Percentiles rank a stretch among this genome's conserved stretches.
Evolutionary conservation across 1,140 invertebrate genomes (phyloP).

Genomic region (Chrysoperla carnea): DNA sequence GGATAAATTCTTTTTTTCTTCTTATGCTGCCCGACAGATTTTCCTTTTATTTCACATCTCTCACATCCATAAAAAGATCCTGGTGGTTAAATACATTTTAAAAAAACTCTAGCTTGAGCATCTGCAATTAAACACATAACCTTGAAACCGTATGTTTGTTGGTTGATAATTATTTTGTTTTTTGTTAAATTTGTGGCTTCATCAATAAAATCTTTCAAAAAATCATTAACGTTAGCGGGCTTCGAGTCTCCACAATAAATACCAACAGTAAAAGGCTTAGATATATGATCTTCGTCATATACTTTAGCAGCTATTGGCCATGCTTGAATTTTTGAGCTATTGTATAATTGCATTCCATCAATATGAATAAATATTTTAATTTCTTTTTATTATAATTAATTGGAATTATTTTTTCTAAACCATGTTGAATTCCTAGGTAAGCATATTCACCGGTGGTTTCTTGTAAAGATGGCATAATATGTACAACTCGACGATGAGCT

Average conservation of each 20-base stretch:
- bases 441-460: constrained; percentile 5
- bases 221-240: constrained; percentile 3
- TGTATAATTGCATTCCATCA: constrained; percentile 6
- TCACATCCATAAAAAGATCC: constrained; percentile 8
- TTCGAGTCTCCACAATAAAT: constrained; percentile 7
- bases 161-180: constrained; percentile 1
- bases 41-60: constrained; percentile 7
- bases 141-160: background rate
- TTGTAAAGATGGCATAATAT: background rate
- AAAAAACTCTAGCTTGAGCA: constrained; percentile 6
- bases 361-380: constrained; percentile 7
- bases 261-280: constrained; percentile 7
- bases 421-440: constrained; percentile 8
- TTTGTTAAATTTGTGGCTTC: constrained; percentile 4
- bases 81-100: constrained; percentile 7
- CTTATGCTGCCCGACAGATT: background rate
- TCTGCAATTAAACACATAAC: constrained; percentile 5
- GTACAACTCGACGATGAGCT: constrained; percentile 1
- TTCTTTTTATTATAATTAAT: constrained; percentile 4
- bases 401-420: constrained; percentile 6
- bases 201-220: constrained; percentile 4
- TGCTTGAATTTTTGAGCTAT: constrained; percentile 5
- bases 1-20: constrained; percentile 7
- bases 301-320: constrained; percentile 7
- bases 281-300: constrained; percentile 6